Percentiles rank a stretch among this genome's conserved stretches.
Evolutionary conservation across 2,888 invertebrate genomes (phyloP).

Genomic region (Sinhomidia bicolor): DNA sequence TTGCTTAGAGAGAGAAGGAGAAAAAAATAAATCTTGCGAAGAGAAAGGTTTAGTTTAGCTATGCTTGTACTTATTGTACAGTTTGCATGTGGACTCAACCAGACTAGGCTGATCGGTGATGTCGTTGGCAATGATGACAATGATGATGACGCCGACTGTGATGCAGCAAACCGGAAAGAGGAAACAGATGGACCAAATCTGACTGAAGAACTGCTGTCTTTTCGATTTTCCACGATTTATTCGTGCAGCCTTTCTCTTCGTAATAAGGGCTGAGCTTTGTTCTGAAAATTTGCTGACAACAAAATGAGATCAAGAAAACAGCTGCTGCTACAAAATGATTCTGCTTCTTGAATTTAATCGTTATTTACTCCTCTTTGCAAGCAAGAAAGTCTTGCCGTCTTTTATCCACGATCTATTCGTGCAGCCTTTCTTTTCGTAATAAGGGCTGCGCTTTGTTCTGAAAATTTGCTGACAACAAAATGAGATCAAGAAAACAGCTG

Average conservation of each 20-base stretch:
- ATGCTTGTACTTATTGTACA: too few relatives aligned
- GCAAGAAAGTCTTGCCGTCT: too few relatives aligned
- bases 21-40: neutral
- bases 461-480: slow-evolving; percentile 12
- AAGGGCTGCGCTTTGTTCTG: neutral
- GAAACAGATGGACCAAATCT: slow-evolving; percentile 43
- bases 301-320: slow-evolving; percentile 29
- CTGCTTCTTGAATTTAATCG: neutral
- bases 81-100: too few relatives aligned
- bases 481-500: slow-evolving; percentile 33
- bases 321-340: neutral
- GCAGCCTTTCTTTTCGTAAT: too few relatives aligned
- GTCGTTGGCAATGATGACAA: neutral
- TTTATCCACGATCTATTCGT: neutral
- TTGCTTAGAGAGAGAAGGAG: slow-evolving; percentile 18
- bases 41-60: neutral
- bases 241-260: too few relatives aligned
- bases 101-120: too few relatives aligned
- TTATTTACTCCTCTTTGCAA: too few relatives aligned
- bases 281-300: slow-evolving; percentile 7
- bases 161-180: slow-evolving; percentile 21
- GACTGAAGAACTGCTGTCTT: slow-evolving; percentile 22
- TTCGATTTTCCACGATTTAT: neutral
- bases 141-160: neutral
- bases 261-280: neutral